phyloP scores from a whole-genome alignment of 2,888 invertebrate genomes.

The Mimachlamys varia region DNA sequence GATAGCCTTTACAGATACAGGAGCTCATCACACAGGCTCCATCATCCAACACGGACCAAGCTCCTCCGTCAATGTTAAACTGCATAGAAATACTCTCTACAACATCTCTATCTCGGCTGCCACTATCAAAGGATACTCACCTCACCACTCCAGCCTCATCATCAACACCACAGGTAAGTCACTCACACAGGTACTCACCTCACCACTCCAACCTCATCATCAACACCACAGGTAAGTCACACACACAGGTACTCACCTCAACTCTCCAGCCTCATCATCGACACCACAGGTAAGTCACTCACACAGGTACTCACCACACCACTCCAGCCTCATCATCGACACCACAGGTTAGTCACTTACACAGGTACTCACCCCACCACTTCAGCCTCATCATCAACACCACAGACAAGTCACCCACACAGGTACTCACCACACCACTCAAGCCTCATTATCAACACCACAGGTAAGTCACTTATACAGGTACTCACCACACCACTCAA shows the following conservation, averaged over 20 bases:
- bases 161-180: conserved; percentile 23
- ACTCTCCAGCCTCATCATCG: neutral
- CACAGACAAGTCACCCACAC: neutral
- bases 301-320: neutral
- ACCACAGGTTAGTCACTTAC: neutral
- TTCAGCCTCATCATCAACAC: neutral
- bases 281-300: neutral
- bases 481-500: neutral
- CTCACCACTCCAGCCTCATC: neutral
- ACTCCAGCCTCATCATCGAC: conserved; percentile 2
- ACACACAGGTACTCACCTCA: conserved; percentile 8
- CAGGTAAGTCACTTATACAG: neutral
- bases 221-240: conserved; percentile 20
- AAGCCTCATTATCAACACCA: no score
- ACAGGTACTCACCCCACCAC: conserved; percentile 4
- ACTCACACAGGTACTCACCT: neutral
- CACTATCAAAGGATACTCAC: neutral
- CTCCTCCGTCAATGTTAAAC: neutral
- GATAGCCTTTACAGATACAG: neutral
- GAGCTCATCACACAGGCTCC: neutral
- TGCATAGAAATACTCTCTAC: neutral
- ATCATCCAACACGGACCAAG: neutral
- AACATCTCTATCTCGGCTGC: neutral
- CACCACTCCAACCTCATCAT: conserved; percentile 12
- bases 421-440: neutral